Base-by-base conservation (phyloP, 1,140 invertebrate genomes). In the Caenorhabditis brenneri region DNA sequence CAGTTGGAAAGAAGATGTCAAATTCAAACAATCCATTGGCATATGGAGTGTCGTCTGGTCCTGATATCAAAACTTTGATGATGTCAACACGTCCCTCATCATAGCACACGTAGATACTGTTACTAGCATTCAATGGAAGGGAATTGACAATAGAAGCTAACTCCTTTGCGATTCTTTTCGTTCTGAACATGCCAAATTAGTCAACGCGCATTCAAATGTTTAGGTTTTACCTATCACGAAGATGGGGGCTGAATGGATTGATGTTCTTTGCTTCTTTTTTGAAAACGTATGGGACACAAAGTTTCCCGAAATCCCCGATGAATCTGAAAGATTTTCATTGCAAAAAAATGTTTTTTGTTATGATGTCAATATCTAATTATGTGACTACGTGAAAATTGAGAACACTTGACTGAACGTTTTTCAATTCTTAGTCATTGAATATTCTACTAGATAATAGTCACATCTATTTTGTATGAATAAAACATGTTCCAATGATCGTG, bases 31-130 rank as follows among this genome's bases (percentile, higher is more conserved):
- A 92, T 22, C 92, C 92, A 33, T 93, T 93, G 88, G 94, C 93
- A 87, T 94, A 94, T 9, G 94, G 94, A 27, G 94, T 94, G 84
- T 93, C 93, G 89, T 93, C 93, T 10, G 93, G 92, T 27, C 94
- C 94, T 42, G 92, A 93, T 39, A 94, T 93, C 16, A 94, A 88
- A 2, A 93, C 93, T 49, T 88, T 88, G 36, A 88, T 83, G 24
- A 88, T 87, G 36, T 90, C 89, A 81, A 87, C 89, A 65, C 89
- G 84, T 95, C 95, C 93, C 96, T 98, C 96, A 97, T 98, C 96
- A 92, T 96, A 97, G 86, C 96, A 93, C 78, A 98, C 96, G 93
- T 98, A 98, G 60, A 98, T 96, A 86, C 95, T 95, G 89, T 95
- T 97, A 90, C 95, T 96, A 88, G 95, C 96, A 27, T 96, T 97